phyloP scores from a whole-genome alignment of 1,140 invertebrate genomes.

The Lepidurus arcticus region DNA sequence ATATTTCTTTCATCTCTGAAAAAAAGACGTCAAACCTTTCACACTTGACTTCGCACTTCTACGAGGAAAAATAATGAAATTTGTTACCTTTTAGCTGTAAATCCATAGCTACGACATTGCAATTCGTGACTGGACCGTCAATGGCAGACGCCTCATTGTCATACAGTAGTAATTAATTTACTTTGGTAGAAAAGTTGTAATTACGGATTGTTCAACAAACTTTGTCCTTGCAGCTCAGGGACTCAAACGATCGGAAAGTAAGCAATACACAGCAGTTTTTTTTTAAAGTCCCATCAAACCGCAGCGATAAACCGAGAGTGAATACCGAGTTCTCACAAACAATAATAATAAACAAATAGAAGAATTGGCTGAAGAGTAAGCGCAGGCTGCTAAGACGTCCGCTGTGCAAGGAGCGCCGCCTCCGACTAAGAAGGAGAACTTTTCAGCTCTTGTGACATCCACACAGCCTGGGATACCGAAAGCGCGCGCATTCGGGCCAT shows the following conservation, averaged over 20 bases:
- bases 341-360: slow-evolving; percentile 6
- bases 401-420: slow-evolving; percentile 2
- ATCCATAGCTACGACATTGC: not conserved
- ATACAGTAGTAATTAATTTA: too few species aligned
- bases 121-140: not conserved
- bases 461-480: not conserved
- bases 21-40: not conserved
- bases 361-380: not conserved
- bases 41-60: not conserved
- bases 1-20: not conserved
- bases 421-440: slow-evolving; percentile 6
- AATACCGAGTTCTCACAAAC: not conserved
- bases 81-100: not conserved
- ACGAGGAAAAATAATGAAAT: not conserved
- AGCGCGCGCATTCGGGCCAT: not conserved
- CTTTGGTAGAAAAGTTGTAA: not conserved
- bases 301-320: not conserved
- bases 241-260: not conserved
- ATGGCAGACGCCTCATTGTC: not conserved
- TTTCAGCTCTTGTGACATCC: not conserved
- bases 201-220: not conserved
- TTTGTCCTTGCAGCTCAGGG: too few species aligned
- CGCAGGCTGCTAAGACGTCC: not conserved
- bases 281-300: not conserved
- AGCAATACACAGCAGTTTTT: not conserved